Conservation (phyloP, 35 echinoderm and acorn worm species). For the Hemicentrotus pulcherrimus region DNA sequence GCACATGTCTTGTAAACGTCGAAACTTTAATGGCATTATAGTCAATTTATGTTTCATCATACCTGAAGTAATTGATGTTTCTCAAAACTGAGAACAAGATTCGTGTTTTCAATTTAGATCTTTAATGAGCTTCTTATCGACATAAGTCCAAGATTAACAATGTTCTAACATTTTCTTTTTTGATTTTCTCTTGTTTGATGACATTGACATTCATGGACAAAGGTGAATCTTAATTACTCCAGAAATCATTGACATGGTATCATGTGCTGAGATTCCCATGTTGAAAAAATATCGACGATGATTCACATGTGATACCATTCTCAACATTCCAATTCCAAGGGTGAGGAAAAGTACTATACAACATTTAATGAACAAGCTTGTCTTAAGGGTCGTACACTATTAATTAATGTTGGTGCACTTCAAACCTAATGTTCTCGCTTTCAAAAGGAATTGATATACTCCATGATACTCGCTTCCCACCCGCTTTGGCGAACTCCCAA, state of each 20-base stretch:
- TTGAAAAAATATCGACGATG: neutral
- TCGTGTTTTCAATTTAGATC: neutral
- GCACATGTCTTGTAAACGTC: neutral
- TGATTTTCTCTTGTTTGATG: neutral
- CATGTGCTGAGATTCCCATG: neutral
- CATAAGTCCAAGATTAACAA: neutral
- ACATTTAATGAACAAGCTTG: neutral
- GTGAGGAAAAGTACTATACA: neutral
- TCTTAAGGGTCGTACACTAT: neutral
- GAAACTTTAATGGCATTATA: neutral
- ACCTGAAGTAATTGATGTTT: too few relatives aligned
- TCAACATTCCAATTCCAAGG: neutral
- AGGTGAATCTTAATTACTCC: neutral
- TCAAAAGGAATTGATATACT: slow-evolving; percentile 1
- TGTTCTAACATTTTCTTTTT: neutral
- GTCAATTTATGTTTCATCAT: neutral
- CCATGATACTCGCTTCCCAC: neutral
- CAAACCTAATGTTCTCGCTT: neutral
- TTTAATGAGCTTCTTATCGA: neutral
- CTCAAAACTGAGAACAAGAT: neutral
- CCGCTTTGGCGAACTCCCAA: neutral
- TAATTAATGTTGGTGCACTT: slow-evolving; percentile 13
- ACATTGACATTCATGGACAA: neutral
- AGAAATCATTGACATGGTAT: neutral
- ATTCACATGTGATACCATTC: neutral